These are phyloP conservation scores for Pipra filicauda DNA, from an alignment of 2,113 vertebrate genomes.

Conservation along the genomic window DNA sequence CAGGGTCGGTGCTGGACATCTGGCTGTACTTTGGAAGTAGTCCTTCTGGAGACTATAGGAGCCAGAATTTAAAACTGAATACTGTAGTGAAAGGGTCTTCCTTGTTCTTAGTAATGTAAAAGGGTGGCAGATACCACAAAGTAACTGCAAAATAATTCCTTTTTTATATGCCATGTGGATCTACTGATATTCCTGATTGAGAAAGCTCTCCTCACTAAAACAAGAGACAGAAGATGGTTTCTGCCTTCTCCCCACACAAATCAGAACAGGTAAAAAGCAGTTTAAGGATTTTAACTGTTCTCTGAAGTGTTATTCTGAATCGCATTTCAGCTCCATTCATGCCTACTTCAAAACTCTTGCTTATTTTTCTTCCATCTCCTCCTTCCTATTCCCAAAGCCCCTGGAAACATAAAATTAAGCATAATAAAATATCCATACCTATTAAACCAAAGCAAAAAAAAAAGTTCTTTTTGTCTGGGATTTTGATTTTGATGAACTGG, in stretches of 20 bases:
- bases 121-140: not conserved
- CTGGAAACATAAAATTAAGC: conserved; percentile 22
- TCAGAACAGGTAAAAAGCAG: not conserved
- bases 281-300: not conserved
- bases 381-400: not conserved
- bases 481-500: conserved; percentile 37
- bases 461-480: conserved; percentile 13
- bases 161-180: fast-evolving
- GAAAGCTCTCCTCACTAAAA: not conserved
- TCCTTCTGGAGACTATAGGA: not conserved
- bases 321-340: not conserved
- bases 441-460: conserved; percentile 25
- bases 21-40: not conserved
- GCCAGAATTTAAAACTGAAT: not conserved
- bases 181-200: not conserved
- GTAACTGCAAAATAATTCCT: not conserved
- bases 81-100: not conserved
- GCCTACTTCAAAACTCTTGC: not conserved
- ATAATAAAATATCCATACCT: conserved; percentile 52
- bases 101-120: not conserved
- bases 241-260: not conserved
- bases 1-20: not conserved
- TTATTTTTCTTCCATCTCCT: conserved; percentile 7
- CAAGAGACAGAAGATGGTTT: not conserved
- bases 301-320: not conserved